Percentiles rank a stretch among this genome's conserved stretches.
Evolutionary conservation across 2,113 vertebrate genomes (phyloP).

Genomic region (Danionella cerebrum): DNA sequence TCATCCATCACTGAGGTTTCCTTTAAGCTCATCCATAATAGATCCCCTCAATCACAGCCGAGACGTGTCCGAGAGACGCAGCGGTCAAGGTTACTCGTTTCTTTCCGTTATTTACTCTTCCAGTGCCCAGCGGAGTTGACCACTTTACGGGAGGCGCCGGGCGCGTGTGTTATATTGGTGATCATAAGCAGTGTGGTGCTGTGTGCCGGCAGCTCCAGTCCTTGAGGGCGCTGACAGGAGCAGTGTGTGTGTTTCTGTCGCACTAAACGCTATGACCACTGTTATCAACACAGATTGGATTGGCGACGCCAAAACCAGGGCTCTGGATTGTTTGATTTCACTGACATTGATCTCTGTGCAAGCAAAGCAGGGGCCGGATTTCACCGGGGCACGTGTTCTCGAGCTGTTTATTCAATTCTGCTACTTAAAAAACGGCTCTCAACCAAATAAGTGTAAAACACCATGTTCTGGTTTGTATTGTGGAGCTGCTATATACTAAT

Average conservation of each 20-base stretch:
- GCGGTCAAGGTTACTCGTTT: constrained; percentile 88
- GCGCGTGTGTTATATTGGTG: constrained; percentile 65
- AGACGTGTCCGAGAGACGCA: constrained; percentile 48
- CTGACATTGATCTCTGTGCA: too few species aligned
- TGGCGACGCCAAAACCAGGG: constrained; percentile 63
- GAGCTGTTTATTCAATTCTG: too few species aligned
- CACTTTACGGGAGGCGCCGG: constrained; percentile 33
- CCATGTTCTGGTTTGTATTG: too few species aligned
- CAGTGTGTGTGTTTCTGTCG: constrained; percentile 48
- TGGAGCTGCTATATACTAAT: too few species aligned
- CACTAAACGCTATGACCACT: constrained; percentile 72
- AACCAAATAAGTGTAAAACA: too few species aligned
- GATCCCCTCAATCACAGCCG: constrained; percentile 91
- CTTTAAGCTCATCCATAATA: constrained; percentile 99
- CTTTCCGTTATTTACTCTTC: constrained; percentile 86
- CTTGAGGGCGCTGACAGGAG: constrained; percentile 61
- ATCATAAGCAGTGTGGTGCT: constrained; percentile 64
- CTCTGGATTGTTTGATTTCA: constrained; percentile 50
- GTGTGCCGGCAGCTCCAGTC: constrained; percentile 52
- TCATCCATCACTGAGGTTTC: constrained; percentile 98
- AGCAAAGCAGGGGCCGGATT: too few species aligned
- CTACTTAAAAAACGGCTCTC: too few species aligned
- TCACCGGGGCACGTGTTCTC: too few species aligned
- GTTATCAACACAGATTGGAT: constrained; percentile 69
- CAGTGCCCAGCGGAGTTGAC: constrained; percentile 44